Percentiles rank a stretch among this genome's conserved stretches.
phyloP scores from a whole-genome alignment of 2,888 invertebrate genomes.

The Callyntrura sp. region DNA sequence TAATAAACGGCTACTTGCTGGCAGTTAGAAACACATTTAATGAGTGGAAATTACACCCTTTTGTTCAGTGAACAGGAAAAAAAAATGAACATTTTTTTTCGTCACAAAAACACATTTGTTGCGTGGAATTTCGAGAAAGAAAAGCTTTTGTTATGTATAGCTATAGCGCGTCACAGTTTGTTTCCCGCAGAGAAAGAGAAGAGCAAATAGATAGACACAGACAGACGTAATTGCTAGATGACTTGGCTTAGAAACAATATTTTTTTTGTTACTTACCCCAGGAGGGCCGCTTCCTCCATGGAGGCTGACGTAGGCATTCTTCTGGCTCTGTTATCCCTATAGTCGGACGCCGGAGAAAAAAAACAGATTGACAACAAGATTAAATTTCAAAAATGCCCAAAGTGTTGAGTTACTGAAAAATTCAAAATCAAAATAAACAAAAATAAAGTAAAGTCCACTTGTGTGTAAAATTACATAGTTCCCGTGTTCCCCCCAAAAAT shows the following conservation, averaged over 20 bases:
- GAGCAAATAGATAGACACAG: conserved; percentile 11
- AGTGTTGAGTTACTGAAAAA: too few species aligned
- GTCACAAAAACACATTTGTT: too few species aligned
- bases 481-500: conserved; percentile 23
- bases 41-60: neutral
- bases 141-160: conserved; percentile 19
- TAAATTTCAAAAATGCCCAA: neutral
- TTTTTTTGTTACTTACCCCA: conserved; percentile 92
- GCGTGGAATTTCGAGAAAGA: neutral
- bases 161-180: conserved; percentile 25
- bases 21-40: neutral
- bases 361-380: conserved; percentile 62
- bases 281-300: conserved; percentile 94
- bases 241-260: neutral
- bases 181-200: neutral
- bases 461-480: conserved; percentile 54
- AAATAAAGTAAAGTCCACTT: neutral
- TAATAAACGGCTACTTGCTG: too few species aligned
- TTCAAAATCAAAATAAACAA: neutral
- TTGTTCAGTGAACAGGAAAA: neutral
- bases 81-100: too few species aligned
- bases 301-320: conserved; percentile 90
- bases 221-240: conserved; percentile 13
- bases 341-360: conserved; percentile 80
- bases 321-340: conserved; percentile 85